phyloP scores from a whole-genome alignment of 2,888 invertebrate genomes.

The Lutraria lutraria region DNA sequence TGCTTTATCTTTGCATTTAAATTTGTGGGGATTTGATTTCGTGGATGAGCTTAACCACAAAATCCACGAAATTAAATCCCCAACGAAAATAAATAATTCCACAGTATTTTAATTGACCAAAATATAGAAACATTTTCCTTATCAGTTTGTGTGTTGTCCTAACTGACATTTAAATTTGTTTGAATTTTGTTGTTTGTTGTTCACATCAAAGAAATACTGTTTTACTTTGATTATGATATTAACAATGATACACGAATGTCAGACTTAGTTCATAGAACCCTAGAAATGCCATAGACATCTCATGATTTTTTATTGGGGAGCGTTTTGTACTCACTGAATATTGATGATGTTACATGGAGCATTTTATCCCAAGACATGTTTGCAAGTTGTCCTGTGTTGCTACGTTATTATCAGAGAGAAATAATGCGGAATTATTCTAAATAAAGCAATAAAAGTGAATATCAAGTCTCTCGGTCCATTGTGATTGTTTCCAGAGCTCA shows the following conservation, averaged over 20 bases:
- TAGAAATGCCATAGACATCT: conserved; percentile 5
- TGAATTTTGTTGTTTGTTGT: background rate
- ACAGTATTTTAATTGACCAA: background rate
- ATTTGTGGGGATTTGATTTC: too few species aligned
- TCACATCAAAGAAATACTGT: conserved; percentile 1
- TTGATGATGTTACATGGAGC: background rate
- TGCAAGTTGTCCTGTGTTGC: conserved; percentile 32
- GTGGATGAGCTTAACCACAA: too few species aligned
- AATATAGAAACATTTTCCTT: background rate
- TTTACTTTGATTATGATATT: conserved; percentile 6
- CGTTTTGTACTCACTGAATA: conserved; percentile 13
- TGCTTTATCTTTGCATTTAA: too few species aligned
- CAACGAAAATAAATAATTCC: too few species aligned
- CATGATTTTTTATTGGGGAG: background rate
- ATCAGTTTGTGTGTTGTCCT: background rate
- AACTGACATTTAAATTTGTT: conserved; percentile 8
- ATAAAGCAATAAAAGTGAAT: conserved; percentile 50
- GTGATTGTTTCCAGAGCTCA: conserved; percentile 42
- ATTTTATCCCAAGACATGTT: background rate
- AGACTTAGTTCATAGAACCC: background rate
- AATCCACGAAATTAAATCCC: too few species aligned
- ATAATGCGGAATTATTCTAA: conserved; percentile 48
- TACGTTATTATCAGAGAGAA: conserved; percentile 31
- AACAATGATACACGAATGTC: background rate
- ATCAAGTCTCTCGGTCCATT: conserved; percentile 15